Evolutionary conservation across 2,888 invertebrate species (phyloP).

Genomic region (Idaea biselata): DNA sequence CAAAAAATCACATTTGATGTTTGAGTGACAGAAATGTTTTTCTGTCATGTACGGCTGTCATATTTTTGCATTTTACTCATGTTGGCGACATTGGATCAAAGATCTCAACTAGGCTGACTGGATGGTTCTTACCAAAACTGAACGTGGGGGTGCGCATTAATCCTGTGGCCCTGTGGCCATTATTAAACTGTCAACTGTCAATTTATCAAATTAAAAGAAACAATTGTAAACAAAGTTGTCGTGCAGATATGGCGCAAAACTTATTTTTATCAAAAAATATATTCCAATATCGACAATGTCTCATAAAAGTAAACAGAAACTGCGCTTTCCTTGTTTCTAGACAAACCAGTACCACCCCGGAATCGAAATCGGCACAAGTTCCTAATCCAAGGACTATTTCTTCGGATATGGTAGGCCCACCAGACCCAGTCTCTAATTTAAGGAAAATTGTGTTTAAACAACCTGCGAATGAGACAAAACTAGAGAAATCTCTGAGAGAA

Average conservation of each 20-base stretch:
- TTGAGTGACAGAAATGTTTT: neutral
- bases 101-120: too few relatives aligned
- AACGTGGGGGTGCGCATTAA: too few relatives aligned
- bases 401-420: slow-evolving; percentile 87
- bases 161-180: too few relatives aligned
- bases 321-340: slow-evolving; percentile 30
- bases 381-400: slow-evolving; percentile 65
- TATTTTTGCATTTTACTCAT: neutral
- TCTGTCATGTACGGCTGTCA: neutral
- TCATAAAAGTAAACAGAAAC: slow-evolving; percentile 28
- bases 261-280: slow-evolving; percentile 17
- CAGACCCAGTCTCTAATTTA: slow-evolving; percentile 89
- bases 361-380: slow-evolving; percentile 54
- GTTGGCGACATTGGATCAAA: neutral
- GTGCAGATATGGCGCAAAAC: slow-evolving; percentile 17
- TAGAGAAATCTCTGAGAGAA: slow-evolving; percentile 84
- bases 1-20: slow-evolving; percentile 32
- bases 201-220: neutral
- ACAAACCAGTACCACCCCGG: slow-evolving; percentile 46
- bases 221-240: neutral
- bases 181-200: too few relatives aligned
- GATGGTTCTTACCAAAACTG: too few relatives aligned
- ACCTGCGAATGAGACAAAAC: slow-evolving; percentile 82
- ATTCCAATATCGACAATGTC: slow-evolving; percentile 14
- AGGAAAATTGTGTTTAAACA: slow-evolving; percentile 85